phyloP scores from a whole-genome alignment of 2,113 vertebrate genomes.

The Galemys pyrenaicus region DNA sequence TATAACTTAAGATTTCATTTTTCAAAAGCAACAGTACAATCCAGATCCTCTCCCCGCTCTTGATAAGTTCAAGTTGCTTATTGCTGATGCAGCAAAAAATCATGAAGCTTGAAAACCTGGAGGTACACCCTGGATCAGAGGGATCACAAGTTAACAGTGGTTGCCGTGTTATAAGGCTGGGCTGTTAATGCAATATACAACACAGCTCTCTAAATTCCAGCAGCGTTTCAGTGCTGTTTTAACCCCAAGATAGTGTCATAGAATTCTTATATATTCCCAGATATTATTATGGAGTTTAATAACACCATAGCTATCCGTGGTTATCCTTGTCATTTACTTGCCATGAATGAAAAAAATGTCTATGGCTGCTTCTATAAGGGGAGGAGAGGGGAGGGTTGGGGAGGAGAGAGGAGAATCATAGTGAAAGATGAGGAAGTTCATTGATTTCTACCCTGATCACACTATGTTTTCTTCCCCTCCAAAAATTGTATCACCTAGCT shows the following conservation, averaged over 20 bases:
- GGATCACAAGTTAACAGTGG: not conserved
- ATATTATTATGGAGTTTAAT: not conserved
- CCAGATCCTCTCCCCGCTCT: not conserved
- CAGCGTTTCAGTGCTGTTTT: not conserved
- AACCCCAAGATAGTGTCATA: not conserved
- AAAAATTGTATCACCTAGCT: not conserved
- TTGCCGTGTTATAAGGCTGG: conserved; percentile 9
- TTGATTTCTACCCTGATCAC: not conserved
- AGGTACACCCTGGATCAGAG: not conserved
- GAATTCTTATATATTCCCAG: not conserved
- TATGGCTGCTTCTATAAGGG: not conserved
- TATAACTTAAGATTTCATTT: conserved; percentile 11
- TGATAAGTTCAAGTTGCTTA: not conserved
- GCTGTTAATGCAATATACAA: not conserved
- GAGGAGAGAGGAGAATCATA: not conserved
- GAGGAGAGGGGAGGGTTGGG: too few species aligned
- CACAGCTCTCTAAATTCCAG: conserved; percentile 24
- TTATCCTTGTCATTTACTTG: not conserved
- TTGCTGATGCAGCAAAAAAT: not conserved
- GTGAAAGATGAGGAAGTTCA: not conserved
- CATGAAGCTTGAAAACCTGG: not conserved
- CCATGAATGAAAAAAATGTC: not conserved
- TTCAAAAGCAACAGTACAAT: not conserved
- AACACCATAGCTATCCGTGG: not conserved
- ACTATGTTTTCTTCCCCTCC: not conserved